phyloP scores from a whole-genome alignment of 2,113 vertebrate genomes.

The Merops nubicus region DNA sequence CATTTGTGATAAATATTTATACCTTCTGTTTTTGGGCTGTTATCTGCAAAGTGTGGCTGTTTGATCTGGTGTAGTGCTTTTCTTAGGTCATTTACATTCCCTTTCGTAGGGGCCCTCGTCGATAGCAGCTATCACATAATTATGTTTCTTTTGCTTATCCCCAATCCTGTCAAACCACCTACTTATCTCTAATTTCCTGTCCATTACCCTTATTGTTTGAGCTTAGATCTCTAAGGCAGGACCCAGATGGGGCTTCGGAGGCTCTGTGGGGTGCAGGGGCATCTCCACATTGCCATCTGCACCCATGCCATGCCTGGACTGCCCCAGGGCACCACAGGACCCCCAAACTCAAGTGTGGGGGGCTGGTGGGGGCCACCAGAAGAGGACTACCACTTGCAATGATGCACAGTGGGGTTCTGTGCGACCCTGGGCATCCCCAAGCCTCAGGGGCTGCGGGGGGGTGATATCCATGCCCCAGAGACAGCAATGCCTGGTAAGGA shows the following conservation, averaged over 20 bases:
- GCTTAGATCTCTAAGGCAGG: background rate
- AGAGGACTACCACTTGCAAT: fast-evolving
- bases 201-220: constrained; percentile 52
- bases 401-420: background rate
- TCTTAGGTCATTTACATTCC: constrained; percentile 63
- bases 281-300: background rate
- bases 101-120: constrained; percentile 29
- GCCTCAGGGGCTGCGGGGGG: background rate
- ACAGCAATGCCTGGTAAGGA: background rate
- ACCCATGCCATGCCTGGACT: fast-evolving
- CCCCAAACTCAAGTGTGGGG: background rate
- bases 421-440: background rate
- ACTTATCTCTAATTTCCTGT: constrained; percentile 68
- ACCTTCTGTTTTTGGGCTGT: constrained; percentile 51
- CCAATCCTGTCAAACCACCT: constrained; percentile 65
- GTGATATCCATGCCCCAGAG: fast-evolving
- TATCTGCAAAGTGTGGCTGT: constrained; percentile 58
- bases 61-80: constrained; percentile 55
- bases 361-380: fast-evolving
- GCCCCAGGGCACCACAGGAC: background rate
- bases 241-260: background rate
- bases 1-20: constrained; percentile 69
- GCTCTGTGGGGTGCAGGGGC: background rate
- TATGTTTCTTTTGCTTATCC: constrained; percentile 70
- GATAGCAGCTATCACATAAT: constrained; percentile 69